These are phyloP conservation scores for Hydrolagus colliei DNA, from an alignment of 2,797 vertebrate species.

Conservation along the genomic window DNA sequence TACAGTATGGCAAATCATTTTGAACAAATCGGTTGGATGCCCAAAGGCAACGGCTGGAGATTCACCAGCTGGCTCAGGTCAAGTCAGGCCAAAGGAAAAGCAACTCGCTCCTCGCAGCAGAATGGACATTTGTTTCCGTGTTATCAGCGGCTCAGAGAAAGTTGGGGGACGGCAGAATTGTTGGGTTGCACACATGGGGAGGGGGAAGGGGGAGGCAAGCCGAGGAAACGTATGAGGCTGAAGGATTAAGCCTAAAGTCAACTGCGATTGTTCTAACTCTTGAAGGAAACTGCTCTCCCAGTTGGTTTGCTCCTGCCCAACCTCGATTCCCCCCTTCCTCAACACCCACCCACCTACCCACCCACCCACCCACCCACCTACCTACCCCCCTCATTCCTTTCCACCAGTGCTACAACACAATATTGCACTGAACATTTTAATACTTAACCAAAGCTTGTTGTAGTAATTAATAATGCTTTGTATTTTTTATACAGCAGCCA, in stretches of 20 bases:
- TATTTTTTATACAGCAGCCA: constrained; percentile 9
- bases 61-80: neutral
- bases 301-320: neutral
- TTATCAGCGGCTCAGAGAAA: too few relatives aligned
- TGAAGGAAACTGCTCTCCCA: neutral
- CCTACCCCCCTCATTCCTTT: neutral
- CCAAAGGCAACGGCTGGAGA: constrained; percentile 25
- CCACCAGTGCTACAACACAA: constrained; percentile 24
- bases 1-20: neutral
- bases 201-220: too few relatives aligned
- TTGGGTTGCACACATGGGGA: too few relatives aligned
- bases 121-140: too few relatives aligned
- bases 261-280: neutral
- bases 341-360: too few relatives aligned
- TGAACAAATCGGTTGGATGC: neutral
- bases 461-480: constrained; percentile 1
- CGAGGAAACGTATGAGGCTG: neutral
- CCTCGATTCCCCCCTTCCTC: too few relatives aligned
- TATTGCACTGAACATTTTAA: constrained; percentile 28
- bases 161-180: too few relatives aligned
- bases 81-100: too few relatives aligned
- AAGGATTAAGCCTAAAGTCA: neutral
- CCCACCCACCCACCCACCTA: too few relatives aligned
- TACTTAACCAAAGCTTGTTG: constrained; percentile 10
- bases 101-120: too few relatives aligned